A percentile compares a stretch with the other conserved stretches of the same genome.
phyloP scores from a whole-genome alignment of 2,113 vertebrate species.

The Bubo bubo region DNA sequence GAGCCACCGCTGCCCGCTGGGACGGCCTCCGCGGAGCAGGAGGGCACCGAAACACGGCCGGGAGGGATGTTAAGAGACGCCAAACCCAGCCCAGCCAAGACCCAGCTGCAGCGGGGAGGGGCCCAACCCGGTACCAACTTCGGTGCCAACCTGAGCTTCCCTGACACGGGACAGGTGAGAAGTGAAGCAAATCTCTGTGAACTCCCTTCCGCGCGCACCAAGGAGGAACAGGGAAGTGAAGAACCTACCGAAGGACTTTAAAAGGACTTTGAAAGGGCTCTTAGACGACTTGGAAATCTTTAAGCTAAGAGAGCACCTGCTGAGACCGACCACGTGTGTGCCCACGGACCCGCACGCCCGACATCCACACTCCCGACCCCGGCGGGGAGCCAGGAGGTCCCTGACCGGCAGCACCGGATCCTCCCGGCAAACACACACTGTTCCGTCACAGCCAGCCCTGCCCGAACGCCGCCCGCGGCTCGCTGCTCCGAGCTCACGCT shows the following conservation, averaged over 20 bases:
- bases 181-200: background rate
- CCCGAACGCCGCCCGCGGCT: accelerated
- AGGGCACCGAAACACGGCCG: accelerated
- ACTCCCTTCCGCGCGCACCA: accelerated
- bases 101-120: background rate
- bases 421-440: accelerated
- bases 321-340: background rate
- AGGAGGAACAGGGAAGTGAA: background rate
- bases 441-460: background rate
- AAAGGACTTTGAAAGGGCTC: background rate
- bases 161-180: background rate
- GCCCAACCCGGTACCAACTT: background rate
- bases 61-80: background rate
- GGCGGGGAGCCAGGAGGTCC: background rate
- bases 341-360: too few species aligned
- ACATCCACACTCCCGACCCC: too few species aligned
- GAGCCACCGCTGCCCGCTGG: background rate
- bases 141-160: background rate
- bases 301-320: background rate
- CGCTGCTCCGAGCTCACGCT: accelerated
- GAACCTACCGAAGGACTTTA: background rate
- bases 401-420: background rate
- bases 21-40: background rate
- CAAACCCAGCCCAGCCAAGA: too few species aligned
- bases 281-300: background rate